Percentiles rank a stretch among this genome's conserved stretches.
These are phyloP conservation scores for Apodemus agrarius DNA, from an alignment of 2,797 vertebrate species.

Conservation along the genomic window DNA sequence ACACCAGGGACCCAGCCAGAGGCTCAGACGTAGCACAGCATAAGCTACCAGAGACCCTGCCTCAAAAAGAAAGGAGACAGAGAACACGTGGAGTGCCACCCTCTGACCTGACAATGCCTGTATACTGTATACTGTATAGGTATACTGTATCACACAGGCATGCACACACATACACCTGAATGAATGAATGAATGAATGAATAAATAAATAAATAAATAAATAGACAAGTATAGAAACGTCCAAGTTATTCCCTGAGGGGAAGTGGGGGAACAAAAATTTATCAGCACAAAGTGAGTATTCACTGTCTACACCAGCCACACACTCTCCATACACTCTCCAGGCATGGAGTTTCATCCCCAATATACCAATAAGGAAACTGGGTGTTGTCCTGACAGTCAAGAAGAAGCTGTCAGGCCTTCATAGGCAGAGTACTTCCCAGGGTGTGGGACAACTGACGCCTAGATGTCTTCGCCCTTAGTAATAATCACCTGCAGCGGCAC, in stretches of 20 bases:
- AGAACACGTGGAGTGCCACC: background rate
- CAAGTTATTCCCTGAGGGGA: background rate
- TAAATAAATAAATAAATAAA: background rate
- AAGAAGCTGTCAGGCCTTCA: background rate
- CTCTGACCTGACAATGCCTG: background rate
- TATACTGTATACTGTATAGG: too few relatives aligned
- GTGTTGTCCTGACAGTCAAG: background rate
- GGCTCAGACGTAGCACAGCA: too few relatives aligned
- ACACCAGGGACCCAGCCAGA: background rate
- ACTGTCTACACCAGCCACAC: accelerated
- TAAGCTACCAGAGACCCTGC: background rate
- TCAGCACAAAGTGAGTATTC: accelerated
- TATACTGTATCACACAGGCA: background rate
- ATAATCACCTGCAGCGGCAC: accelerated
- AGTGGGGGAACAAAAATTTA: accelerated
- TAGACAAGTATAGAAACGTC: background rate
- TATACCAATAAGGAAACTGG: background rate
- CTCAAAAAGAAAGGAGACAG: background rate
- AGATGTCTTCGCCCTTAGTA: background rate
- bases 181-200: background rate
- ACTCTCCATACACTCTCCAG: background rate
- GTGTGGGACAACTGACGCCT: conserved; percentile 1
- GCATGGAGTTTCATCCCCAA: background rate
- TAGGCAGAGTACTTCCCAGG: conserved; percentile 30
- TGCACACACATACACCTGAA: too few relatives aligned